Base-by-base conservation (phyloP, 2,888 invertebrate species). In the Aphodius granarius region DNA sequence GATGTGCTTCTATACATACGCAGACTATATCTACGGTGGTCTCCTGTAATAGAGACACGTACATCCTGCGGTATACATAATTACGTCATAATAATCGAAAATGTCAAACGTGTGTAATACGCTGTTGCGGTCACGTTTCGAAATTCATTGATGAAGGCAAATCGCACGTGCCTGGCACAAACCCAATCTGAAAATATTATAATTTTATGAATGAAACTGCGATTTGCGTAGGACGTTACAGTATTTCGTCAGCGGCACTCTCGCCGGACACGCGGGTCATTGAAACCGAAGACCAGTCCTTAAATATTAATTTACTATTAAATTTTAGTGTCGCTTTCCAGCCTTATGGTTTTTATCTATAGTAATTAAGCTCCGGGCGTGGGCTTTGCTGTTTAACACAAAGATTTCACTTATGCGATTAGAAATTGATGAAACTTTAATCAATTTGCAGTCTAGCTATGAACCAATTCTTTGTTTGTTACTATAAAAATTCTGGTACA, bases 101-200 rank as follows among this genome's bases (percentile, higher is more conserved):
- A 43, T 43, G 43, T 43, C 43, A 43, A 43, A 43, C 43, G 43
- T 43, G 43, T 43, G 43, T 43, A 43, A 43, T 43, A 43, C 43
- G 43, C 43, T 43, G n/a, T n/a, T 43, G 43, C 43, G 43, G 43
- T 43, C 43, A 43, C 6, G 43, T 43, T 82, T 79, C 82, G 81
- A 83, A 83, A 83, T 80, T 79, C 84, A 84, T 84, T 84, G 83
- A 84, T 84, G 83, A 83, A 82, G 82, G 81, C 81, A 81, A 82
- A 84, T 83, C 84, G 82, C 43, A 43, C 83, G 83, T 83, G 83
- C 83, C 82, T 81, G 80, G 81, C 82, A 81, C 78, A 73, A 80
- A 78, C 77, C 76, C 80, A 72, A 17, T 16, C 80, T 82, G 81
- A 81, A 82, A 83, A 83, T 84, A 83, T 83, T 83, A 82, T 83